These are phyloP conservation scores for Discoglossus pictus DNA, from an alignment of 2,797 vertebrate genomes.

Conservation along the genomic window DNA sequence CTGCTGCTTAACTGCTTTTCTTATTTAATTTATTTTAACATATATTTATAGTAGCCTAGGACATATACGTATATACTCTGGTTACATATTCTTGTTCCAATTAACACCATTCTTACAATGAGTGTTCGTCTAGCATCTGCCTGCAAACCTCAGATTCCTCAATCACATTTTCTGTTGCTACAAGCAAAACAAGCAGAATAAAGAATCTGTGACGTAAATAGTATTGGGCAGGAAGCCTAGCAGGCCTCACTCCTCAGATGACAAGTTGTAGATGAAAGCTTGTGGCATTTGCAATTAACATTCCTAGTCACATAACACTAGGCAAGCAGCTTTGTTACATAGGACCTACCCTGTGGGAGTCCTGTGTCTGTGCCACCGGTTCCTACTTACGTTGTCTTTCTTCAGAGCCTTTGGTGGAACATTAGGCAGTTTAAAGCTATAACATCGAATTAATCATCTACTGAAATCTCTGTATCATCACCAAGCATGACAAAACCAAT, in stretches of 20 bases:
- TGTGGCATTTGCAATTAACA: background rate
- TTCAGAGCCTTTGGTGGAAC: too few relatives aligned
- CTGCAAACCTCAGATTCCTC: background rate
- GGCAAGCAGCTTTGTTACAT: background rate
- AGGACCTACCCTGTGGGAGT: background rate
- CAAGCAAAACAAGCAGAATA: slow-evolving; percentile 4
- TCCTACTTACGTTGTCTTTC: background rate
- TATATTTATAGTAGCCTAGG: too few relatives aligned
- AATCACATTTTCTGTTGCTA: background rate
- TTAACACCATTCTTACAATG: too few relatives aligned
- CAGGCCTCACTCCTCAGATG: slow-evolving; percentile 25
- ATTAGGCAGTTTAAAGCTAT: too few relatives aligned
- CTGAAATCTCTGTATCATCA: too few relatives aligned
- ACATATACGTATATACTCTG: too few relatives aligned
- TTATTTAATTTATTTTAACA: too few relatives aligned
- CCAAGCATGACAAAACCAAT: too few relatives aligned
- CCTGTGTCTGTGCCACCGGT: background rate
- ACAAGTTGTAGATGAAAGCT: slow-evolving; percentile 10
- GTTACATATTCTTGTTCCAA: too few relatives aligned
- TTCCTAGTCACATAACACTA: slow-evolving; percentile 12
- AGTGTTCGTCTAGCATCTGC: too few relatives aligned
- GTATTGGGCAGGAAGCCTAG: slow-evolving; percentile 13
- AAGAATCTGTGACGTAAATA: slow-evolving; percentile 15
- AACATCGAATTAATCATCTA: too few relatives aligned
- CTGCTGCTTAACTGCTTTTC: too few relatives aligned